Conservation (phyloP, 2,888 invertebrate genomes). For the Gastracanthus pulcherrimus region DNA sequence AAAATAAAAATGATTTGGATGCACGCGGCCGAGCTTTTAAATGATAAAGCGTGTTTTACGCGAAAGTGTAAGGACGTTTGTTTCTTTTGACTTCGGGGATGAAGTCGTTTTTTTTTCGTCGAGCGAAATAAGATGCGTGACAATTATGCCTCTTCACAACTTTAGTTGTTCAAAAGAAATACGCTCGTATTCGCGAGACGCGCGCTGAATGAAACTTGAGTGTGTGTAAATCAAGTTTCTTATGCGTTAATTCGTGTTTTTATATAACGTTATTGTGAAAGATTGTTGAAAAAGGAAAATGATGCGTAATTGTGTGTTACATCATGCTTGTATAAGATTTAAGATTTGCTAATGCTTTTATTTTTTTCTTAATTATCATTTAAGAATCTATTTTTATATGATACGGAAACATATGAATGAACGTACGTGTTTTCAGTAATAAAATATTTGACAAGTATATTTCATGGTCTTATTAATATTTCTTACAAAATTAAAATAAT, state of each 20-base stretch:
- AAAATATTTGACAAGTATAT: no score
- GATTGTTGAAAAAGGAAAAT: no score
- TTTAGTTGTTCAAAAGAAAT: conserved; percentile 17
- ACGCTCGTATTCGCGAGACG: neutral
- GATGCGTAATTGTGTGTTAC: no score
- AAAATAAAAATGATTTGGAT: conserved; percentile 14
- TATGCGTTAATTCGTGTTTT: neutral
- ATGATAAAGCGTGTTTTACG: neutral
- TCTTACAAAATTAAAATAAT: no score
- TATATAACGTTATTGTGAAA: neutral
- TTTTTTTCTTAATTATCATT: no score
- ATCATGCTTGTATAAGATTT: neutral
- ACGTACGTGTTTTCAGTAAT: no score
- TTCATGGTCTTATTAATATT: no score
- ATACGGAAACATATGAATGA: no score
- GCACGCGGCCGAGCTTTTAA: conserved; percentile 20
- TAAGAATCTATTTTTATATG: no score
- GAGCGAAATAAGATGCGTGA: conserved; percentile 2
- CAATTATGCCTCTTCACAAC: conserved; percentile 8
- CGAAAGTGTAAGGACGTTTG: conserved; percentile 18
- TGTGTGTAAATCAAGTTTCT: conserved; percentile 34
- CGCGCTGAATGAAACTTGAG: conserved; percentile 10
- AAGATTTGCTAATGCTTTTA: no score
- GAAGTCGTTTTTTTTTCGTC: neutral
- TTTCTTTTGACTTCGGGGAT: conserved; percentile 29